Evolutionary conservation across 30 jellyfish, hydroid and myxozoan species (phyloP).

Genomic region (Turritopsis rubra): DNA sequence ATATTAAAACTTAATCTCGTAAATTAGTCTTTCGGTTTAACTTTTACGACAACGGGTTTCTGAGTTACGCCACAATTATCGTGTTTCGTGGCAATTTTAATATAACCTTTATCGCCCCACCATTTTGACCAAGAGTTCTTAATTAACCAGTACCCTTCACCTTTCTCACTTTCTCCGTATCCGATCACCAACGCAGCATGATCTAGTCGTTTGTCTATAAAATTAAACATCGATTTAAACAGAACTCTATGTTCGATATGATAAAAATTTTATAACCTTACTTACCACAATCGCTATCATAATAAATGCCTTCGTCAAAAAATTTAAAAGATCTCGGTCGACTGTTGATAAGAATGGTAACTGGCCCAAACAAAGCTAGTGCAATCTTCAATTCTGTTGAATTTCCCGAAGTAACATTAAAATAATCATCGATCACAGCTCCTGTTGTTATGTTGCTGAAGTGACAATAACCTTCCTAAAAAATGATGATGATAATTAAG

Average conservation of each 20-base stretch:
- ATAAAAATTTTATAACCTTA: not conserved
- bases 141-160: slow-evolving; percentile 78
- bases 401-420: slow-evolving; percentile 75
- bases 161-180: slow-evolving; percentile 72
- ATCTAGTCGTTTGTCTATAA: slow-evolving; percentile 67
- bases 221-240: not conserved
- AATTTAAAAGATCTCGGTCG: slow-evolving; percentile 88
- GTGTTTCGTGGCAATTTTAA: slow-evolving; percentile 58
- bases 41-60: slow-evolving; percentile 79
- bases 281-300: slow-evolving; percentile 78
- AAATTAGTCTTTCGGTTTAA: not conserved
- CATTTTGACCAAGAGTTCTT: slow-evolving; percentile 93
- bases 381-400: slow-evolving; percentile 71
- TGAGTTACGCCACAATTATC: slow-evolving; percentile 96
- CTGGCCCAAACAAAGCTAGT: slow-evolving; percentile 91
- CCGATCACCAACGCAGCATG: slow-evolving; percentile 97
- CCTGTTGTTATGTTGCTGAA: slow-evolving; percentile 71
- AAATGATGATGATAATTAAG: not conserved
- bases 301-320: slow-evolving; percentile 82
- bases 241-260: no score
- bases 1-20: not conserved
- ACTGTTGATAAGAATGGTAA: slow-evolving; percentile 67
- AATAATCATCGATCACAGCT: slow-evolving; percentile 61
- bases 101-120: slow-evolving; percentile 84
- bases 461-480: slow-evolving; percentile 94